A percentile compares a stretch with the other conserved stretches of the same genome.
phyloP scores from a whole-genome alignment of 2,797 vertebrate genomes.

The Etheostoma nigrum region DNA sequence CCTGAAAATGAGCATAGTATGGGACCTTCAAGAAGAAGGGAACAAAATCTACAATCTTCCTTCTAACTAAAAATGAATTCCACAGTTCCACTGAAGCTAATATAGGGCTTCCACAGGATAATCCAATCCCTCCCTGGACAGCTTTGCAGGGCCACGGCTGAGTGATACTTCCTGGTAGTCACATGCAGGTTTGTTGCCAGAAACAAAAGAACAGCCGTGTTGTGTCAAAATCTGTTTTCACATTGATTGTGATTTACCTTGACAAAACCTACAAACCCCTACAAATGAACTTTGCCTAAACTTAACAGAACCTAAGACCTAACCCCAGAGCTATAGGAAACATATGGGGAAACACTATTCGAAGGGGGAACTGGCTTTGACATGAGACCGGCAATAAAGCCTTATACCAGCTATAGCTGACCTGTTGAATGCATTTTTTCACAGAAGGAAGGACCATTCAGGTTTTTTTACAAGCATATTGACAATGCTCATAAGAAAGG shows the following conservation, averaged over 20 bases:
- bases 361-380: slow-evolving; percentile 42
- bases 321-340: slow-evolving; percentile 26
- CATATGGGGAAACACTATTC: slow-evolving; percentile 40
- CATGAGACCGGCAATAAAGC: slow-evolving; percentile 44
- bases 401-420: slow-evolving; percentile 32
- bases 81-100: neutral
- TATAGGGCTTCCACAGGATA: neutral
- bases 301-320: slow-evolving; percentile 14
- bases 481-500: neutral
- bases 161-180: neutral
- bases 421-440: slow-evolving; percentile 32
- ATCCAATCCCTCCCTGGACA: neutral
- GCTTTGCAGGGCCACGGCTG: neutral
- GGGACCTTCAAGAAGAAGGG: neutral
- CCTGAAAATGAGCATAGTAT: no score
- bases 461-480: neutral
- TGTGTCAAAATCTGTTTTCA: slow-evolving; percentile 11
- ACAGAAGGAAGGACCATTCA: slow-evolving; percentile 20
- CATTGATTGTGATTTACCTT: slow-evolving; percentile 20
- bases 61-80: neutral
- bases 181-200: neutral
- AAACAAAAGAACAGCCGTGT: slow-evolving; percentile 20
- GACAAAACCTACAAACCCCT: neutral
- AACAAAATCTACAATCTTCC: neutral
- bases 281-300: slow-evolving; percentile 31